phyloP scores from a whole-genome alignment of 2,797 vertebrate species.

The Lateolabrax maculatus region DNA sequence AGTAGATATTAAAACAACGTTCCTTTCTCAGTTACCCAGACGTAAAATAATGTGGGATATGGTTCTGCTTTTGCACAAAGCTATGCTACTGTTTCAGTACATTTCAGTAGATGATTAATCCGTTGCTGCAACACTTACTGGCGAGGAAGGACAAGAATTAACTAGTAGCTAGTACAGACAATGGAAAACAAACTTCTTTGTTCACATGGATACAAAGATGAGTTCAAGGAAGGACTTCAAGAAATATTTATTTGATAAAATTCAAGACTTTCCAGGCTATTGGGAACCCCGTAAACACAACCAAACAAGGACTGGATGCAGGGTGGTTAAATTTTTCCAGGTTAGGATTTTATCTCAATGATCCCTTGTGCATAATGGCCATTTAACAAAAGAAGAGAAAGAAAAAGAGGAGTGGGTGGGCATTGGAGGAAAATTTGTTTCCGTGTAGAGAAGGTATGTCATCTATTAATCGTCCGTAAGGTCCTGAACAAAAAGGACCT shows the following conservation, averaged over 20 bases:
- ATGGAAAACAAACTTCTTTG: conserved; percentile 44
- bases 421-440: conserved; percentile 66
- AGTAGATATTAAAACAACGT: conserved; percentile 36
- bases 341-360: conserved; percentile 86
- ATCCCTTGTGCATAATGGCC: conserved; percentile 93
- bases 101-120: conserved; percentile 54
- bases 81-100: conserved; percentile 57
- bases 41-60: conserved; percentile 39
- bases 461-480: conserved; percentile 97
- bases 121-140: conserved; percentile 53
- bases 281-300: conserved; percentile 84
- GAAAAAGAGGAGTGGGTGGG: conserved; percentile 62
- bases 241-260: conserved; percentile 84
- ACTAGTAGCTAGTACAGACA: conserved; percentile 50
- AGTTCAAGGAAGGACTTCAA: conserved; percentile 76
- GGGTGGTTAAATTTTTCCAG: conserved; percentile 82
- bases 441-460: conserved; percentile 76
- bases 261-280: conserved; percentile 85
- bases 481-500: conserved; percentile 99
- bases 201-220: conserved; percentile 64
- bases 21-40: conserved; percentile 26
- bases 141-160: conserved; percentile 50
- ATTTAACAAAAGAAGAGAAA: conserved; percentile 89
- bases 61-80: conserved; percentile 59
- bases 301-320: conserved; percentile 77